phyloP scores from a whole-genome alignment of 2,797 vertebrate species.

The Gallirallus australis region DNA sequence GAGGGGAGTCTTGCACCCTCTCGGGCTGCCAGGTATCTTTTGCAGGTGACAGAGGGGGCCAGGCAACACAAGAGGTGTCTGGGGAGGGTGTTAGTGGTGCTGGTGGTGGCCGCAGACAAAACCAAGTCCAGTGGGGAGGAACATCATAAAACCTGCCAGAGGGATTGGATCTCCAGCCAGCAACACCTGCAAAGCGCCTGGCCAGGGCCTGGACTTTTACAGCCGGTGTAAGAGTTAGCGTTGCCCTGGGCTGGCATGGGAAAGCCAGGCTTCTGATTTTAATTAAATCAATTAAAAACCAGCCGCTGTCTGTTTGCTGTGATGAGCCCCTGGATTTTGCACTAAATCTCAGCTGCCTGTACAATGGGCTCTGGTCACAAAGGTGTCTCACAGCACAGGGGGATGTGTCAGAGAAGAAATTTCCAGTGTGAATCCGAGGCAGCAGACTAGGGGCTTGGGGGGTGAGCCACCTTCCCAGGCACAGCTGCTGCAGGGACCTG shows the following conservation, averaged over 20 bases:
- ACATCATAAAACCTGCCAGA: accelerated
- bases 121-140: accelerated
- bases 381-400: neutral
- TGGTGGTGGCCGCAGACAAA: accelerated
- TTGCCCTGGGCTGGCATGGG: accelerated
- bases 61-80: accelerated
- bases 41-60: accelerated
- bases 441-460: accelerated
- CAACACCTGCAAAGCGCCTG: accelerated
- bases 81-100: accelerated
- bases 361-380: accelerated
- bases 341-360: neutral
- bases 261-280: neutral
- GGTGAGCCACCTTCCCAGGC: neutral
- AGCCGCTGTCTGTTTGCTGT: neutral
- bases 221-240: accelerated
- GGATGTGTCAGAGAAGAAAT: neutral
- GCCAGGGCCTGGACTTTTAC: neutral
- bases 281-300: neutral
- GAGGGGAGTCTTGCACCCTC: neutral
- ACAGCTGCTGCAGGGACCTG: accelerated
- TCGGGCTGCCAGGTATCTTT: accelerated
- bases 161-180: neutral
- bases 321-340: neutral
- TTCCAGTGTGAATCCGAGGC: neutral